These are phyloP conservation scores for Phyllopteryx taeniolatus DNA, from an alignment of 2,113 vertebrate species.

Conservation along the genomic window DNA sequence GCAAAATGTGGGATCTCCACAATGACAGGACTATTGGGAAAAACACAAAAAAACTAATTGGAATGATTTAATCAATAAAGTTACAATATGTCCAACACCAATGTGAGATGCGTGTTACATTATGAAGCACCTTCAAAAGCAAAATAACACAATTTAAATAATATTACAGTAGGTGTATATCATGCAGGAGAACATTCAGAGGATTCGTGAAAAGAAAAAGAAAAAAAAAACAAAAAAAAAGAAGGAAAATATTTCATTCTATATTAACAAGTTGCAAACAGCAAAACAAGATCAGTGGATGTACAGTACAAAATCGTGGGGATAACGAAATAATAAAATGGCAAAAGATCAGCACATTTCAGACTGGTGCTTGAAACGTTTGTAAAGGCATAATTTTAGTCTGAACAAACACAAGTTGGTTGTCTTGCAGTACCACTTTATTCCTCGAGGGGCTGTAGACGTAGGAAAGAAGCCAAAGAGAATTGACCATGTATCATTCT, in stretches of 20 bases:
- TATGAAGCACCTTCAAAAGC: constrained; percentile 1
- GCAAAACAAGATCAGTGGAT: not conserved
- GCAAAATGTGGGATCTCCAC: constrained; percentile 99
- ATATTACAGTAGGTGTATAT: not conserved
- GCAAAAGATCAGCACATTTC: not conserved
- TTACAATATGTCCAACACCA: not conserved
- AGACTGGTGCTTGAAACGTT: not conserved
- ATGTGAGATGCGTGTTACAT: not conserved
- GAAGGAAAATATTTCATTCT: too few relatives aligned
- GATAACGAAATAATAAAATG: not conserved
- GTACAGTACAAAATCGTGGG: not conserved
- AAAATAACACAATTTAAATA: constrained; percentile 6
- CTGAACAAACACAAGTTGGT: not conserved
- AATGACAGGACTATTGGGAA: constrained; percentile 86
- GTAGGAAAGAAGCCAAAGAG: not conserved
- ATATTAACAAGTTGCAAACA: not conserved
- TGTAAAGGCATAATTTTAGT: constrained; percentile 6
- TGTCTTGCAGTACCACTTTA: not conserved
- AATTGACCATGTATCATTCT: too few relatives aligned
- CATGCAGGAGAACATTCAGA: constrained; percentile 26
- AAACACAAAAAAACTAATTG: not conserved
- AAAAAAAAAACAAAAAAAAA: not conserved
- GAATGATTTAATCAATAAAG: not conserved
- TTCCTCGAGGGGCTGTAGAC: not conserved
- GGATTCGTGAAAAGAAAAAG: not conserved